These are phyloP conservation scores for Tortricodes alternella DNA, from an alignment of 2,888 invertebrate genomes.

Conservation along the genomic window DNA sequence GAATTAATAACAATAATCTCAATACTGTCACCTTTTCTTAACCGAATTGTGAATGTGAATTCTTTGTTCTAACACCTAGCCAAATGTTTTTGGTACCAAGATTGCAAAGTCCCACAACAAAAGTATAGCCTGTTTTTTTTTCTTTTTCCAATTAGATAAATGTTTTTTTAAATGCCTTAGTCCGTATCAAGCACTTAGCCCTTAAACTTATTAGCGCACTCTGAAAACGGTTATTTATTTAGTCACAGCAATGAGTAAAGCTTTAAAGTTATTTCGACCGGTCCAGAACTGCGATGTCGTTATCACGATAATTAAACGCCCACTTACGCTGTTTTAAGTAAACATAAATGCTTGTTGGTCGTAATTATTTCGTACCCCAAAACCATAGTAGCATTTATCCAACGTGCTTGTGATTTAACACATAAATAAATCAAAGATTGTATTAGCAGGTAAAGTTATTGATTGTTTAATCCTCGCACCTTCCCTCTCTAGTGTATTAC, in stretches of 20 bases:
- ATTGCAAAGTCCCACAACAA: too few relatives aligned
- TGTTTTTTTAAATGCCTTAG: not conserved
- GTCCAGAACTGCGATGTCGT: not conserved
- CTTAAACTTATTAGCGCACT: too few relatives aligned
- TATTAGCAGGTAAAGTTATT: too few relatives aligned
- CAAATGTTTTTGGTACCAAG: too few relatives aligned
- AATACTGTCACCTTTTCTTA: too few relatives aligned
- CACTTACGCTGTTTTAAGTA: conserved; percentile 10
- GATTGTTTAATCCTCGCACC: too few relatives aligned
- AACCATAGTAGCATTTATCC: not conserved
- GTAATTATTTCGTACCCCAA: not conserved
- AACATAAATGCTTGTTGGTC: conserved; percentile 3
- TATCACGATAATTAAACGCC: conserved; percentile 23
- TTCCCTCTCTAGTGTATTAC: too few relatives aligned
- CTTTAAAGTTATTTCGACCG: conserved; percentile 8
- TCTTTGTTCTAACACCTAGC: too few relatives aligned
- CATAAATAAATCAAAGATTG: too few relatives aligned
- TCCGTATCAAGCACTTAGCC: not conserved
- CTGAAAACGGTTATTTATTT: not conserved
- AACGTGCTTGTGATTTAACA: not conserved
- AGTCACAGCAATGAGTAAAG: not conserved
- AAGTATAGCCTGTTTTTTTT: too few relatives aligned
- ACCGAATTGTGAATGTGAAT: too few relatives aligned
- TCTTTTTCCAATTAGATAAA: not conserved
- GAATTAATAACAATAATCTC: too few relatives aligned